phyloP scores from a whole-genome alignment of 2,888 invertebrate genomes.

The Esperia sulphurella region DNA sequence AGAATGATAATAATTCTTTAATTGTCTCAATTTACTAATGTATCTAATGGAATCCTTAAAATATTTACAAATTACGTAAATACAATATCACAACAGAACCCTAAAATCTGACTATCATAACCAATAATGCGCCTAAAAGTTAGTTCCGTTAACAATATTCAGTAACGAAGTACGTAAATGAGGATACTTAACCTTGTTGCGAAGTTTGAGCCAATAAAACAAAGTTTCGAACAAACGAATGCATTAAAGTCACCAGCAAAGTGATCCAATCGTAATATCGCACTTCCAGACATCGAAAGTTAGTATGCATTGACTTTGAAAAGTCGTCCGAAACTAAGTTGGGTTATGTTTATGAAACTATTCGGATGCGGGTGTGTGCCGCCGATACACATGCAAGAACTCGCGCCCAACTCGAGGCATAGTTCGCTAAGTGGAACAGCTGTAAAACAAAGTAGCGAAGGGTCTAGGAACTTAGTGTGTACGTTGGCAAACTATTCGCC shows the following conservation, averaged over 20 bases:
- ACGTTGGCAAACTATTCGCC: constrained; percentile 63
- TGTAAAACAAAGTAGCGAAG: constrained; percentile 79
- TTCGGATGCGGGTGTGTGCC: constrained; percentile 75
- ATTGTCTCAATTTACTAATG: no score
- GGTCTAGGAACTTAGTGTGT: constrained; percentile 78
- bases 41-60: no score
- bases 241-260: constrained; percentile 74
- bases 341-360: constrained; percentile 80
- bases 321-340: constrained; percentile 79
- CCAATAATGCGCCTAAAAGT: constrained; percentile 27
- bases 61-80: no score
- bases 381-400: constrained; percentile 78
- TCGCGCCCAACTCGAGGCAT: constrained; percentile 77
- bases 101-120: constrained; percentile 9
- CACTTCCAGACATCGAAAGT: constrained; percentile 77
- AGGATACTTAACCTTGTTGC: constrained; percentile 62
- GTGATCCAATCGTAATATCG: constrained; percentile 78
- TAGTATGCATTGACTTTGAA: constrained; percentile 80
- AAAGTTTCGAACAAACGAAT: constrained; percentile 76
- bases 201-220: constrained; percentile 71
- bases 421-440: constrained; percentile 79
- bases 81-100: neutral
- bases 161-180: constrained; percentile 41
- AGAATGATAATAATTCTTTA: no score
- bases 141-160: constrained; percentile 30